Base-by-base conservation (phyloP, 1,140 invertebrate genomes). In the Cepaea nemoralis region DNA sequence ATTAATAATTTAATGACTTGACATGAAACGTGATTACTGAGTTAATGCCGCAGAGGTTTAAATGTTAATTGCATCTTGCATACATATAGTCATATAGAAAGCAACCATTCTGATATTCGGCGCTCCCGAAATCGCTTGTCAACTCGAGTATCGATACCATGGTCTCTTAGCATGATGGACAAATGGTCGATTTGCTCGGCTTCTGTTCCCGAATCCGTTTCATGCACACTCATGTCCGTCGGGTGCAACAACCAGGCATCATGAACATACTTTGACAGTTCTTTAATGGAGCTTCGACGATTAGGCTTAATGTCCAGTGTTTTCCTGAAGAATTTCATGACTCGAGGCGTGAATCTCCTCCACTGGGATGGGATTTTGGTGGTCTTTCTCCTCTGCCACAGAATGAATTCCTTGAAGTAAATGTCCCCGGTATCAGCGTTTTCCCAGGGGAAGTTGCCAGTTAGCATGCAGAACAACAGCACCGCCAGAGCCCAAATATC, bases 401-500 rank as follows among this genome's bases (percentile, higher is more conserved):
- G 93, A 77, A 94, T 92, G 85, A 95, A 96, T 70, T 94, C 92
- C 33, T 88, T 93, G 75, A 93, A 94, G 85, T 95, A 95, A 10
- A 94, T 91, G 85, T 93, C 93, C 12, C 89, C 89, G 35, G 91
- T 90, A 83, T 96, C 95, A 0, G 97, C 97, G 91, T 97, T 97
- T 91, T 98, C 97, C 97, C 97, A 99, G 31, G 97, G 97, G 87
- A 98, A 94, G 91, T 96, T 97, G 33, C 97, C 97, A 24, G 97
- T 97, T 55, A 98, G 92, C 91, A 96, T 97, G 70, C 97, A 96
- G 91, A 98, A 98, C 86, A 98, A 93, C 81, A 98, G 95, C 87
- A 98, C 95, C n/a, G 95, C 97, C 91, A 97, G 96, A 90, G 98
- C 97, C 97, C 97, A 99, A 77, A 98, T 95, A 91, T 99, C 97